phyloP scores from a whole-genome alignment of 2,113 vertebrate species.

The Phyllopteryx taeniolatus region DNA sequence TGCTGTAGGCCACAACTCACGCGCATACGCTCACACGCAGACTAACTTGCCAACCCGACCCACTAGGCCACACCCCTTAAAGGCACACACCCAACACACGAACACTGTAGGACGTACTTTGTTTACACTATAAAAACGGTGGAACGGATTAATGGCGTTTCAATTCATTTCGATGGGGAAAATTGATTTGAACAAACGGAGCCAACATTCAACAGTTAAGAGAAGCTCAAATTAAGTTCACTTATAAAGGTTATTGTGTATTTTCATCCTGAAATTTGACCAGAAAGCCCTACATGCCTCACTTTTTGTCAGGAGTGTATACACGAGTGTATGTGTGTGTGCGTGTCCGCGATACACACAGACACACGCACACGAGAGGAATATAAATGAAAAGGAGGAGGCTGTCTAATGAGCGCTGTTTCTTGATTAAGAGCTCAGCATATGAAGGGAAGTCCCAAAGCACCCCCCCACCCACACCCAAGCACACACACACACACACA shows the following conservation, averaged over 20 bases:
- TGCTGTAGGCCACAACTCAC: no score
- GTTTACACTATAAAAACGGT: no score
- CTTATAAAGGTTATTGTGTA: slow-evolving; percentile 15
- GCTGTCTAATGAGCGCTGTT: slow-evolving; percentile 73
- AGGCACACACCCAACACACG: slow-evolving; percentile 17
- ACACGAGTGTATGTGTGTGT: slow-evolving; percentile 1
- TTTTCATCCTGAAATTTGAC: slow-evolving; percentile 32
- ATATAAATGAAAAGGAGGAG: slow-evolving; percentile 22
- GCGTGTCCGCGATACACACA: background rate
- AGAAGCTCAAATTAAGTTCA: slow-evolving; percentile 21
- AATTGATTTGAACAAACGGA: no score
- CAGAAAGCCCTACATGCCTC: slow-evolving; percentile 31
- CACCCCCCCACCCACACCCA: slow-evolving; percentile 48
- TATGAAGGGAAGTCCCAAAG: slow-evolving; percentile 57
- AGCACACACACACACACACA: slow-evolving; percentile 61
- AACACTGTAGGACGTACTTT: background rate
- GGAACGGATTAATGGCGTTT: no score
- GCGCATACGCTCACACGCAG: no score
- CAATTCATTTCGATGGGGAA: no score
- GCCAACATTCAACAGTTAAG: no score
- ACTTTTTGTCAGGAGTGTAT: slow-evolving; percentile 40
- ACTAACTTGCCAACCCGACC: no score
- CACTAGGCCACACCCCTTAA: no score
- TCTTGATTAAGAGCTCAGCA: slow-evolving; percentile 75
- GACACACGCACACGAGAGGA: background rate